Evolutionary conservation across 2,888 invertebrate genomes (phyloP).

Genomic region (Drosophila koepferae): DNA sequence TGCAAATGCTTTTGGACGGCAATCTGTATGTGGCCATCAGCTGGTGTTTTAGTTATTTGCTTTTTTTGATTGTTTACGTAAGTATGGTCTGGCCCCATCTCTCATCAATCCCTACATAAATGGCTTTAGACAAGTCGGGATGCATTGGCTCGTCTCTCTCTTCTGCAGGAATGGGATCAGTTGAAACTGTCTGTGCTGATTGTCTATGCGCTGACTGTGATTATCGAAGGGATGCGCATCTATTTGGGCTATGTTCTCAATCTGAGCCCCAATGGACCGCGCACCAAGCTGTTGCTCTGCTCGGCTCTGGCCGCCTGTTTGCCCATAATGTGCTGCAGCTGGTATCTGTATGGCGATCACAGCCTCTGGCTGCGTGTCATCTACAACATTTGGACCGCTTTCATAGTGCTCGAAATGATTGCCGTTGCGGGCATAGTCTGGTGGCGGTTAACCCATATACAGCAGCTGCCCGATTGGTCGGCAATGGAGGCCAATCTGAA

Average conservation of each 20-base stretch:
- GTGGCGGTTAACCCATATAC: rapidly evolving
- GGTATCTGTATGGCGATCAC: slow-evolving; percentile 7
- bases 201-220: slow-evolving; percentile 12
- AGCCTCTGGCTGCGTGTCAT: background rate
- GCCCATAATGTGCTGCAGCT: slow-evolving; percentile 2
- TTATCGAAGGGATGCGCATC: slow-evolving; percentile 27
- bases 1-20: slow-evolving; percentile 34
- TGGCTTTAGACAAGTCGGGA: too few relatives aligned
- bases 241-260: slow-evolving; percentile 26
- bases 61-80: background rate
- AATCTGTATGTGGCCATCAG: slow-evolving; percentile 20
- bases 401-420: slow-evolving; percentile 12
- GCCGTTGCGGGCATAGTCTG: background rate
- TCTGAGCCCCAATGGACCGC: background rate
- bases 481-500: background rate
- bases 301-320: background rate
- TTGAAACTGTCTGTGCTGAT: slow-evolving; percentile 4
- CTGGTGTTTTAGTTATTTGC: slow-evolving; percentile 18
- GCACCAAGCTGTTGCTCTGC: slow-evolving; percentile 1
- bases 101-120: too few relatives aligned
- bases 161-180: background rate
- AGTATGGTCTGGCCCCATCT: background rate
- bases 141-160: too few relatives aligned
- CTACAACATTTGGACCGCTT: slow-evolving; percentile 10
- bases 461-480: background rate